Percentiles rank a stretch among this genome's conserved stretches.
Evolutionary conservation across 2,797 vertebrate species (phyloP).

Genomic region (Notamacropus eugenii): DNA sequence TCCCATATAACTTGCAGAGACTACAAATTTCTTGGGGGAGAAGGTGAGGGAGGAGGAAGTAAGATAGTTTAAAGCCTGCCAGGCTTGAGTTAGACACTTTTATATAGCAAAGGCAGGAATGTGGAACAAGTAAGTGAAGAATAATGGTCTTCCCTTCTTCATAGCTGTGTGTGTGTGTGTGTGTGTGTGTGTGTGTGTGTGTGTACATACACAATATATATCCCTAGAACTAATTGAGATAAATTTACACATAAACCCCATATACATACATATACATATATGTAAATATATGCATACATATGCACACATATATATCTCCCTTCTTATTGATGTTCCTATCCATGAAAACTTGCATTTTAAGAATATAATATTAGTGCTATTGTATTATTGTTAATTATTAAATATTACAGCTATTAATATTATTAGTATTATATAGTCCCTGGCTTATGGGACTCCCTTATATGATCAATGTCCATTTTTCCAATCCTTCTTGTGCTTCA

Average conservation of each 20-base stretch:
- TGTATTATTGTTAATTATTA: neutral
- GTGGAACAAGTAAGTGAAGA: neutral
- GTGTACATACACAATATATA: neutral
- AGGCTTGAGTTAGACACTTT: neutral
- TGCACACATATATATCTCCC: neutral
- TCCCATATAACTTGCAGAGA: neutral
- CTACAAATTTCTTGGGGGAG: neutral
- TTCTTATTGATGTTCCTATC: neutral
- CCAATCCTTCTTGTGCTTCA: neutral
- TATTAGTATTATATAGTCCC: neutral
- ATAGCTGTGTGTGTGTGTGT: neutral
- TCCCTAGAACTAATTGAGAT: neutral
- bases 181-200: neutral
- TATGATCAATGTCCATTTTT: neutral
- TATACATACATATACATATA: too few relatives aligned
- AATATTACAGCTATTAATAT: too few relatives aligned
- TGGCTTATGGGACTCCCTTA: neutral
- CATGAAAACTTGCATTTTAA: neutral
- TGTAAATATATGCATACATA: neutral
- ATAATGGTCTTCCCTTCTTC: neutral
- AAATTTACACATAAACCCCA: neutral
- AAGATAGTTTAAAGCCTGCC: neutral
- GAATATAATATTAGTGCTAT: neutral
- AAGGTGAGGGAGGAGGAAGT: neutral
- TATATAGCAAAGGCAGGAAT: neutral